Base-by-base conservation (phyloP, 2,797 vertebrate species). In the Gallinago stenura region DNA sequence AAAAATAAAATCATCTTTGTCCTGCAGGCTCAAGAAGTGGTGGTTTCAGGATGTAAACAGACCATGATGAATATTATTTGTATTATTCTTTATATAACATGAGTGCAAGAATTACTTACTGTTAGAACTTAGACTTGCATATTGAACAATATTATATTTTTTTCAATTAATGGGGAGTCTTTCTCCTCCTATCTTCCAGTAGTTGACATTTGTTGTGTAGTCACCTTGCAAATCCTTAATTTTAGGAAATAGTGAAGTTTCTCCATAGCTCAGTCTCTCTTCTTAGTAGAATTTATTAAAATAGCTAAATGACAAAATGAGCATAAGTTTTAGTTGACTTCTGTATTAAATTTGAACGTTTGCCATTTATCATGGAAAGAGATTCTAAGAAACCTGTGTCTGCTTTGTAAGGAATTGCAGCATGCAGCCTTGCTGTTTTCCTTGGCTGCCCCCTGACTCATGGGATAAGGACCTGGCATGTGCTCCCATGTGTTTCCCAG, bases 391-490 rank as follows among this genome's bases (percentile, higher is more conserved):
- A 73, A 10, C 6, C 10, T 3, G 8, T 18, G 30, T 31, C n/a
- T 75, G 39, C 15, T 6, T 1, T 43, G 4, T 6, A 11, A 64
- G 64, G 39, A n/a, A 1, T 8, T 26, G 54, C 31, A 46, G 56
- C 7, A 3, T 0, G 0, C 28, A 15, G 45, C 43, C 17, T 21
- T 20, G 51, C 68, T 10, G 46, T 54, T 60, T 58, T 26, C 2
- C 1, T 7, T 3, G 28, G 13, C 66, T 85, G 73, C 10, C 51
- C 62, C 48, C 12, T 5, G 12, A 39, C 37, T 54, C 15, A 1
- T 2, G 3, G 48, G 12, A 8, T 15, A 57, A 35, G 43, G 45
- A 33, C 45, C 41, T 65, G 69, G 19, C 17, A 1, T 0, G 0
- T 30, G 12, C 30, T 51, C 13, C 31, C 15, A 0, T 10, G 7